Base-by-base conservation (phyloP, 2,797 vertebrate species). In the Halcyon badia region DNA sequence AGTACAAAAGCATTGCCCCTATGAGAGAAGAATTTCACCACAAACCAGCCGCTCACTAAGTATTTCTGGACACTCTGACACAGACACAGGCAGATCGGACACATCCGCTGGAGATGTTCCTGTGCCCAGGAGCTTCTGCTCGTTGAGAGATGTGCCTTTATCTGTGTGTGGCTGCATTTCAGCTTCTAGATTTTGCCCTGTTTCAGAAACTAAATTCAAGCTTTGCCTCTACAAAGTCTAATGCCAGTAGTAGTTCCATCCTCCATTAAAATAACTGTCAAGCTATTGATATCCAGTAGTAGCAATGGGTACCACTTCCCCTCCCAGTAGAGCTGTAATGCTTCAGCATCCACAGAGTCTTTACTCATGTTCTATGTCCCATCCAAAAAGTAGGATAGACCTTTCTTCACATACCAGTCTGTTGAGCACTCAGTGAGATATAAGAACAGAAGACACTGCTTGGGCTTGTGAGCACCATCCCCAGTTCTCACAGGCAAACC, bases 341-440 rank as follows among this genome's bases (percentile, higher is more conserved):
- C 65, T 66, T 77, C 73, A 65, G 21, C 13, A 8, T 14, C 12
- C 62, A 57, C 46, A 46, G 78, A 72, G 28, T 19, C 62, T 58
- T 68, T 25, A 33, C 18, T 65, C 9, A 3, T 13, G 48, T 82
- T 90, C 52, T 52, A 8, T 0, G 0, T 39, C 48, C 30, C 41
- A 33, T 46, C 14, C 35, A 30, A 69, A 89, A 73, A 37, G 20
- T 51, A 58, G 52, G 56, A 57, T 37, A 73, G 60, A 2, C 0
- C 49, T 54, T 83, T 51, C 20, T 68, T 71, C 62, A 42, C n/a
- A 10, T 20, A 54, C 5, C 35, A 20, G 7, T 60, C 56, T 49
- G 66, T 31, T 68, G 68, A 72, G 46, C 33, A 41, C 28, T 52
- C 46, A 64, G 48, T 56, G 28, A 14, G 46, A 33, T 5, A 3